Conservation (phyloP, 2,113 vertebrate genomes). For the Eonycteris spelaea region DNA sequence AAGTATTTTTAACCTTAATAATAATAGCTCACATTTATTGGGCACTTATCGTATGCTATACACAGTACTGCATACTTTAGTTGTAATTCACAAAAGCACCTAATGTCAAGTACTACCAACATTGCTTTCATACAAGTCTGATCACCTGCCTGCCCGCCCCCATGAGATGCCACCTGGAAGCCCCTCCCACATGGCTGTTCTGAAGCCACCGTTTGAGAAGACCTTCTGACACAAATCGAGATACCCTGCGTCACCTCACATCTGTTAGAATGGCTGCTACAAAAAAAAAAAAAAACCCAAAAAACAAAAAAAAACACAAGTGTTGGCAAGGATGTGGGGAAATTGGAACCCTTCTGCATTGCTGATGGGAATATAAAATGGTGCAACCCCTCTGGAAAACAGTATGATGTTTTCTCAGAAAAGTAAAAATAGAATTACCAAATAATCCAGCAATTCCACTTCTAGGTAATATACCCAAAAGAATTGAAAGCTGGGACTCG, state of each 20-base stretch:
- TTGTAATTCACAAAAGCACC: not conserved
- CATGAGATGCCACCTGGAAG: no score
- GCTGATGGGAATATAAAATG: not conserved
- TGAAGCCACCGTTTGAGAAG: not conserved
- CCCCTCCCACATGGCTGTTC: not conserved
- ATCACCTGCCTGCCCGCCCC: fast-evolving
- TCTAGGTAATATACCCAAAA: not conserved
- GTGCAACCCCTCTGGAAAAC: not conserved
- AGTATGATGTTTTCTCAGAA: not conserved
- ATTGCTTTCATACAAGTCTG: fast-evolving
- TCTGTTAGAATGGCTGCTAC: no score
- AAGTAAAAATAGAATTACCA: not conserved
- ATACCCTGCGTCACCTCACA: not conserved
- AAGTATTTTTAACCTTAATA: not conserved
- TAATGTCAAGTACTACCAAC: not conserved
- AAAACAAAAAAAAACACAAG: not conserved
- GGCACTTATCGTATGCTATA: not conserved
- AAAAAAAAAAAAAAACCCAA: not conserved
- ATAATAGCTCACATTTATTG: not conserved
- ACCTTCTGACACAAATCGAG: not conserved
- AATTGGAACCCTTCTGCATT: fast-evolving
- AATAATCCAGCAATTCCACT: not conserved
- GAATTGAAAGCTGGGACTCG: not conserved
- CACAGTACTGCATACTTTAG: not conserved
- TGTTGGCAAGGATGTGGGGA: not conserved